These are phyloP conservation scores for Phoebastria nigripes DNA, from an alignment of 2,797 vertebrate genomes.

Conservation along the genomic window DNA sequence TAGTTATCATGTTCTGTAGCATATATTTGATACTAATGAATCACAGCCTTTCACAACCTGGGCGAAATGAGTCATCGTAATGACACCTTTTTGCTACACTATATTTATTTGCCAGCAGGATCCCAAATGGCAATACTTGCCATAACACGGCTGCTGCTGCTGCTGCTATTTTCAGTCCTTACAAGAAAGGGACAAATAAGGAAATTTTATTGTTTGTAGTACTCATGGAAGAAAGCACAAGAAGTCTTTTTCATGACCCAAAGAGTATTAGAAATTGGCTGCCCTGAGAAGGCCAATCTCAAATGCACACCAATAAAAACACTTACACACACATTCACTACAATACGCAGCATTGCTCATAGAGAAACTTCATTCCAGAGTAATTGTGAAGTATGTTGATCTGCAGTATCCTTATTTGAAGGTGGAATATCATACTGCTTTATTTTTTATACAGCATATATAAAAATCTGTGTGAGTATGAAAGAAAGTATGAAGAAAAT, in stretches of 20 bases:
- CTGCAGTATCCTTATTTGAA: background rate
- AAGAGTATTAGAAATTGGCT: background rate
- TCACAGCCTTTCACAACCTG: background rate
- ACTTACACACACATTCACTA: background rate
- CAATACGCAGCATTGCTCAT: background rate
- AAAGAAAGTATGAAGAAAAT: background rate
- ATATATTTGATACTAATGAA: constrained; percentile 7
- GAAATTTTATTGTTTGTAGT: background rate
- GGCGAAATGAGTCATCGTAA: background rate
- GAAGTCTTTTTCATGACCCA: background rate
- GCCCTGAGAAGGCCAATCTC: background rate
- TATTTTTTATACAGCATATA: background rate
- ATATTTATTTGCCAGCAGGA: constrained; percentile 36
- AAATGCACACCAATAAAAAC: background rate
- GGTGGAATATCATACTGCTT: background rate
- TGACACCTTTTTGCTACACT: background rate
- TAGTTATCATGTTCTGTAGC: background rate
- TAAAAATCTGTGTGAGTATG: background rate
- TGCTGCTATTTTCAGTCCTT: background rate
- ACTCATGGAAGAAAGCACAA: background rate
- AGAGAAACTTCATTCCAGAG: background rate
- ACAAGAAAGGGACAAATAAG: background rate
- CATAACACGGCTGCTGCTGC: background rate
- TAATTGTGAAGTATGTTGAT: background rate
- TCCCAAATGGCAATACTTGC: background rate